phyloP scores from a whole-genome alignment of 2,113 vertebrate species.

The Leptobrachium ailaonicum region DNA sequence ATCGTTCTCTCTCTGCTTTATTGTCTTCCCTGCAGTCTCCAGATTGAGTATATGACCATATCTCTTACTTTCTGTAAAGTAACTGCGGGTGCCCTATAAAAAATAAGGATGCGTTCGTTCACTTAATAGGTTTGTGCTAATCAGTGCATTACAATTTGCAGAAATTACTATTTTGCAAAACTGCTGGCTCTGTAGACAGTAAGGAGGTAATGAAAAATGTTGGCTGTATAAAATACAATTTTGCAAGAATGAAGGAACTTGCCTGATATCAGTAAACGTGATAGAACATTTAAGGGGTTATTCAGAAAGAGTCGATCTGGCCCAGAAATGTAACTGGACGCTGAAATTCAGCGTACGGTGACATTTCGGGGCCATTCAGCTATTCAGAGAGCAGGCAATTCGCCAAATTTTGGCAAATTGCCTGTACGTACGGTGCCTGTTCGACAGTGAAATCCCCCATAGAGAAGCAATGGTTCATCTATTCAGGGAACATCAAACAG shows the following conservation, averaged over 20 bases:
- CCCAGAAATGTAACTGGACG: too few species aligned
- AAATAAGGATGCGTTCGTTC: not conserved
- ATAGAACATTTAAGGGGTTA: constrained; percentile 15
- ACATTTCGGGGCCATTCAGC: too few species aligned
- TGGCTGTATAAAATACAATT: not conserved
- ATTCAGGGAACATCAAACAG: too few species aligned
- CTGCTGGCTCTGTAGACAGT: not conserved
- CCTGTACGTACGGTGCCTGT: too few species aligned
- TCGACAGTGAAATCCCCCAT: too few species aligned
- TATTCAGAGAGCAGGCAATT: too few species aligned
- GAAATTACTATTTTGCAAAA: not conserved
- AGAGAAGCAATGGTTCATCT: too few species aligned
- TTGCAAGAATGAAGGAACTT: constrained; percentile 1
- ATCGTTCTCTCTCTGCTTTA: not conserved
- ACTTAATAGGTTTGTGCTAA: not conserved
- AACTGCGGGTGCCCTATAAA: not conserved
- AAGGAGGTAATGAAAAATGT: not conserved
- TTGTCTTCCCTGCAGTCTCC: not conserved
- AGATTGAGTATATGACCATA: not conserved
- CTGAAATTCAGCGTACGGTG: too few species aligned
- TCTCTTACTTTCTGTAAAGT: not conserved
- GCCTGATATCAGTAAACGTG: constrained; percentile 12
- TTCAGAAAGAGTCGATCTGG: not conserved
- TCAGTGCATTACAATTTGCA: not conserved
- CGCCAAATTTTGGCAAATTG: too few species aligned